Percentiles rank a stretch among this genome's conserved stretches.
These are phyloP conservation scores for Sebastes vulpes DNA, from an alignment of 2,797 vertebrate genomes.

Conservation along the genomic window DNA sequence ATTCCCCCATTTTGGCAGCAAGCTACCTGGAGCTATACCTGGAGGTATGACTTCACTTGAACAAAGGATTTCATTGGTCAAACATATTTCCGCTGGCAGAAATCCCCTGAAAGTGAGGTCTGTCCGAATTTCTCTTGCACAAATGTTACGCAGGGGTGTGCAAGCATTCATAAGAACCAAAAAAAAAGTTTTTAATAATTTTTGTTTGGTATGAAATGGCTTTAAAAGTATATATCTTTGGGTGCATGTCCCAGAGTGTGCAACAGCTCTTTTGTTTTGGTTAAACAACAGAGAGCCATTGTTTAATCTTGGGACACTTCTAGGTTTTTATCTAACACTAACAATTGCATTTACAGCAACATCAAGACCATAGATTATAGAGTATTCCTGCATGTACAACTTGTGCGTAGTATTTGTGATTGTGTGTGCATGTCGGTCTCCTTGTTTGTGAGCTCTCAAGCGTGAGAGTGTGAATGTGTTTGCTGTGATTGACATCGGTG, in stretches of 20 bases:
- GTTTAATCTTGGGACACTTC: not conserved
- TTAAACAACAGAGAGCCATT: not conserved
- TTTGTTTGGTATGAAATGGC: not conserved
- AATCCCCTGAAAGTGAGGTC: not conserved
- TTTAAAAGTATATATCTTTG: not conserved
- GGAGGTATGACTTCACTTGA: not conserved
- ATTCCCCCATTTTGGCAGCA: not conserved
- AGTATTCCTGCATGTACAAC: not conserved
- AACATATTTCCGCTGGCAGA: not conserved
- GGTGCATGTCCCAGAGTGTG: not conserved
- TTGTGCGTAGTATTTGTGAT: not conserved
- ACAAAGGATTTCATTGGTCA: not conserved
- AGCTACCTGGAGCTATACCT: not conserved
- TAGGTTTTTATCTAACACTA: not conserved
- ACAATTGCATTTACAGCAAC: not conserved
- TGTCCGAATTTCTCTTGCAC: not conserved
- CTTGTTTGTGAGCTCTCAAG: slow-evolving; percentile 40
- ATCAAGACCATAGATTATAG: not conserved
- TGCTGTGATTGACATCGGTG: slow-evolving; percentile 65
- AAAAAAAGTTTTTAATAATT: not conserved
- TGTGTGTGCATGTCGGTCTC: slow-evolving; percentile 22
- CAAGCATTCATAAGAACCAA: not conserved
- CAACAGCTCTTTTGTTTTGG: not conserved
- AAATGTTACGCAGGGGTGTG: not conserved
- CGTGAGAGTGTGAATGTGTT: slow-evolving; percentile 27